Evolutionary conservation across 1,140 invertebrate genomes (phyloP).

Genomic region (Diprion similis): DNA sequence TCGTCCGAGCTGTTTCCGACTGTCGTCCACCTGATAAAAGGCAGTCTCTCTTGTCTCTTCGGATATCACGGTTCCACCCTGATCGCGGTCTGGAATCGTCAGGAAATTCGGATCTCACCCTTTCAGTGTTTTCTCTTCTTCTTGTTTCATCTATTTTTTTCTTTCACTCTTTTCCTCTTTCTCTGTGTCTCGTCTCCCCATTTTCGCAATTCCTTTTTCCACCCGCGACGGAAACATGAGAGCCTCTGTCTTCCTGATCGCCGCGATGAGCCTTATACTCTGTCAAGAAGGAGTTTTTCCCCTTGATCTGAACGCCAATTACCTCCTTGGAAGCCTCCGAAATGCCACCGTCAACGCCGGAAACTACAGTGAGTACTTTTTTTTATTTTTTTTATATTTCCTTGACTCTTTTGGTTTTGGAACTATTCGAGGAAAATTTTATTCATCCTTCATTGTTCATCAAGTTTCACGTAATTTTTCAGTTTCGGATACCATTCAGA

Average conservation of each 20-base stretch:
- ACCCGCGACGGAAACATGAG: not conserved
- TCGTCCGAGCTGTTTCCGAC: too few species aligned
- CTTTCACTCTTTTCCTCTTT: not conserved
- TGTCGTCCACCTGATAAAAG: too few species aligned
- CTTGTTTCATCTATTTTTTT: not conserved
- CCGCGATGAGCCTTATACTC: not conserved
- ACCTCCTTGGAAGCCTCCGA: not conserved
- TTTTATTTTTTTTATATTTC: too few species aligned
- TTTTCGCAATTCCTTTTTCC: not conserved
- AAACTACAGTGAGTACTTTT: not conserved
- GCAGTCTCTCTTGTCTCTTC: too few species aligned
- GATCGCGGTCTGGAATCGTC: too few species aligned
- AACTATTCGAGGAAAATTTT: too few species aligned
- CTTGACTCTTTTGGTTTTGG: not conserved
- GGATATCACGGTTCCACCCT: too few species aligned
- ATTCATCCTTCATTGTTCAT: not conserved
- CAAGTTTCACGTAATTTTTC: slow-evolving; percentile 20
- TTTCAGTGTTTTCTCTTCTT: not conserved
- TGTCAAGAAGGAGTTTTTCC: not conserved
- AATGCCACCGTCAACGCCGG: not conserved
- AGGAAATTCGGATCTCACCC: too few species aligned
- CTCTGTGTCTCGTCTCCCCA: not conserved
- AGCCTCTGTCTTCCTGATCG: not conserved
- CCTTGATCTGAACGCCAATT: not conserved
- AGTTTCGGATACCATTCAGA: slow-evolving; percentile 41